A percentile compares a stretch with the other conserved stretches of the same genome.
Evolutionary conservation across 1,140 invertebrate genomes (phyloP).

Genomic region (Thaumatotibia leucotreta): DNA sequence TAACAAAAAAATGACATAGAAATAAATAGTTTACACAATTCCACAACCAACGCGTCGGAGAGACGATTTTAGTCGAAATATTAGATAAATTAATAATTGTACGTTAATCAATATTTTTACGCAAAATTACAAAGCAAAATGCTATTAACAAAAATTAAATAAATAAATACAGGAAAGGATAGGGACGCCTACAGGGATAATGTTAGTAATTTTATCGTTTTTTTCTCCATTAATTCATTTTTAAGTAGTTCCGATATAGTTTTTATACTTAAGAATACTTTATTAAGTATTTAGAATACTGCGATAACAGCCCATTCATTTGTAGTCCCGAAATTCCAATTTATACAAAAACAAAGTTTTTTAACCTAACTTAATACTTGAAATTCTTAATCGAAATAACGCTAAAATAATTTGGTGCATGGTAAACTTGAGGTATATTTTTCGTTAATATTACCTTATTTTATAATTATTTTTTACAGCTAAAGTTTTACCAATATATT

Average conservation of each 20-base stretch:
- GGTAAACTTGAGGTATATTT: slow-evolving; percentile 73
- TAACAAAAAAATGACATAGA: slow-evolving; percentile 57
- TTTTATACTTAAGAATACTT: neutral
- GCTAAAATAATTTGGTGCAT: slow-evolving; percentile 70
- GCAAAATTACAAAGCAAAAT: slow-evolving; percentile 70
- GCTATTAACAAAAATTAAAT: slow-evolving; percentile 52
- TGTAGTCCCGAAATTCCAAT: neutral
- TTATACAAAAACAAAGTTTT: slow-evolving; percentile 15
- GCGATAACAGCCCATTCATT: neutral
- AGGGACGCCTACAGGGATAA: slow-evolving; percentile 41
- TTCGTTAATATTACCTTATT: slow-evolving; percentile 30
- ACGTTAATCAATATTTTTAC: slow-evolving; percentile 40
- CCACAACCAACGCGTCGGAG: slow-evolving; percentile 57
- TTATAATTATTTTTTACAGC: slow-evolving; percentile 24
- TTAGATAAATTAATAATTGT: slow-evolving; percentile 34
- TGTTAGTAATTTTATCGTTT: slow-evolving; percentile 34
- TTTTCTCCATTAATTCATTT: neutral
- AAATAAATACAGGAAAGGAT: slow-evolving; percentile 67
- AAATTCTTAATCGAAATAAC: slow-evolving; percentile 44
- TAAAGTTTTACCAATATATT: slow-evolving; percentile 55
- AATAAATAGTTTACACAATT: slow-evolving; percentile 62
- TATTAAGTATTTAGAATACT: neutral
- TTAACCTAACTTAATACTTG: slow-evolving; percentile 40
- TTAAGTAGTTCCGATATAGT: slow-evolving; percentile 12
- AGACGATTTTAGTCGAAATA: slow-evolving; percentile 14